These are phyloP conservation scores for Ferrisia virgata DNA, from an alignment of 2,888 invertebrate genomes.

Conservation along the genomic window DNA sequence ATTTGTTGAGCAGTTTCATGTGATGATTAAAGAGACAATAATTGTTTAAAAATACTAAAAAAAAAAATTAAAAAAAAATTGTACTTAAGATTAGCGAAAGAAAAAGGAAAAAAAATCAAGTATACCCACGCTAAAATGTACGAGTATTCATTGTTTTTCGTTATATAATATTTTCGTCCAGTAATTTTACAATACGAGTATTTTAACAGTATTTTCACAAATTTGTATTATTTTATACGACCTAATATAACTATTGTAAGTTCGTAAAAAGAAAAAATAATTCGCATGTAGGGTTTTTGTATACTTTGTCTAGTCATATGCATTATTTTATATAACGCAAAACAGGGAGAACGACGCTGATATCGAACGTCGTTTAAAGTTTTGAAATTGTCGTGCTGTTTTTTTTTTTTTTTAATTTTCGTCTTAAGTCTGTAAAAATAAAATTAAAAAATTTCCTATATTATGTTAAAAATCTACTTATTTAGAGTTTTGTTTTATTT, in stretches of 20 bases:
- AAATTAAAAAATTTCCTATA: constrained; percentile 11
- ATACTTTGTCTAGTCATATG: constrained; percentile 27
- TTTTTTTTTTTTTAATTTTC: background rate
- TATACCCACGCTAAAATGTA: background rate
- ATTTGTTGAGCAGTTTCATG: constrained; percentile 19
- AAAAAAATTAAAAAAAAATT: background rate
- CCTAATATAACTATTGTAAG: background rate
- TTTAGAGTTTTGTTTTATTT: background rate
- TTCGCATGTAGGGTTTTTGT: background rate
- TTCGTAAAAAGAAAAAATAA: background rate
- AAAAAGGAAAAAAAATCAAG: background rate
- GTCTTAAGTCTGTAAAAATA: background rate
- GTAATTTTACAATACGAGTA: constrained; percentile 15
- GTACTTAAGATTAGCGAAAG: background rate
- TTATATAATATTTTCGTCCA: constrained; percentile 15
- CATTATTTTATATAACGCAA: constrained; percentile 1
- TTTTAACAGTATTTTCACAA: constrained; percentile 28
- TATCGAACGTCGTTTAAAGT: background rate
- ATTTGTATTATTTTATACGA: constrained; percentile 25
- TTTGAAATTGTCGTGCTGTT: background rate
- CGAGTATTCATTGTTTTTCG: constrained; percentile 8
- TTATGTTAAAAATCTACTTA: constrained; percentile 19
- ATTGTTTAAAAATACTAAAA: constrained; percentile 13
- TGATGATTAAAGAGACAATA: constrained; percentile 32
- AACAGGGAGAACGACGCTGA: background rate